These are phyloP conservation scores for Tyria jacobaeae DNA, from an alignment of 2,888 invertebrate genomes.

Conservation along the genomic window DNA sequence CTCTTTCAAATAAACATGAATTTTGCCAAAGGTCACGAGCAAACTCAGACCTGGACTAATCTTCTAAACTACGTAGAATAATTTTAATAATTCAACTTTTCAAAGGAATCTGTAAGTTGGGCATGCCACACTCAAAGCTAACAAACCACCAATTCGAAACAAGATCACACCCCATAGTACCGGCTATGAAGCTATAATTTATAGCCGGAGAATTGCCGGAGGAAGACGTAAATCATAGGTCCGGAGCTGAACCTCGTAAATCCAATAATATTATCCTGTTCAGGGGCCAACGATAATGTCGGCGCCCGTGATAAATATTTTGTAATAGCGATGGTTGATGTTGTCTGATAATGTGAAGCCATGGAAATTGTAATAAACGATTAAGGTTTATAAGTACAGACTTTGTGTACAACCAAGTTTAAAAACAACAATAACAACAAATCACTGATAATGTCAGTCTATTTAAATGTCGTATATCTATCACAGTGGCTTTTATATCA, in stretches of 20 bases:
- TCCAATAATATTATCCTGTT: conserved; percentile 81
- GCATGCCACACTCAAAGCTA: conserved; percentile 14
- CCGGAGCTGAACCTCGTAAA: conserved; percentile 81
- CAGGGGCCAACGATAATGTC: conserved; percentile 67
- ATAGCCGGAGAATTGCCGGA: conserved; percentile 74
- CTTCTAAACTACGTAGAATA: background rate
- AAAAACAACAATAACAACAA: too few species aligned
- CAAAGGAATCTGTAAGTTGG: conserved; percentile 10
- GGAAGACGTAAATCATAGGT: conserved; percentile 83
- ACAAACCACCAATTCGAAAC: conserved; percentile 36
- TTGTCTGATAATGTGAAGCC: conserved; percentile 16
- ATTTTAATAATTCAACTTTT: background rate
- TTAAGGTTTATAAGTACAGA: background rate
- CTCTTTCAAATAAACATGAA: too few species aligned
- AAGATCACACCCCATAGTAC: conserved; percentile 41
- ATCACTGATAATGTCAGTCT: background rate
- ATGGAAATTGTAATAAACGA: conserved; percentile 10
- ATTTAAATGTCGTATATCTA: background rate
- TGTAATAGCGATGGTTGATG: conserved; percentile 37
- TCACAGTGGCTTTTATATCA: background rate
- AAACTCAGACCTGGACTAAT: background rate
- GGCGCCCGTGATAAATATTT: conserved; percentile 39
- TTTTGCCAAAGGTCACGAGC: background rate
- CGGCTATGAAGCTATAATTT: conserved; percentile 65
- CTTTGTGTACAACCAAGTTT: background rate